Base-by-base conservation (phyloP, 2,113 vertebrate species). In the Rhinichthys klamathensis region DNA sequence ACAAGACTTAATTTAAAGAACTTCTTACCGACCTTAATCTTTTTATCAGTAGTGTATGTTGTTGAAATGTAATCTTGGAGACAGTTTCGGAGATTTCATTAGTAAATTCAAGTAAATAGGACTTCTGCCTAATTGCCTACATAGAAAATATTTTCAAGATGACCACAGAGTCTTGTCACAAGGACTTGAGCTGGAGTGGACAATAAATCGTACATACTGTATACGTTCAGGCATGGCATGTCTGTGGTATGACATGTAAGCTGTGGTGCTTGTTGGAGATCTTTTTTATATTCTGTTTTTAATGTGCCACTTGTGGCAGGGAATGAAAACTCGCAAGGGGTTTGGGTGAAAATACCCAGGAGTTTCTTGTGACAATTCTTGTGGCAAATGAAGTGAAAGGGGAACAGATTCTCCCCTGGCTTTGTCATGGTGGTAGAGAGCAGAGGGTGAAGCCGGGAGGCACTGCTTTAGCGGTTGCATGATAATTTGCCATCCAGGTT, bases 341-440 rank as follows among this genome's bases (percentile, higher is more conserved):
- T 35, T 30, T 38, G 32, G 49, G 11, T 72, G 23, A 72, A 58
- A 35, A 82, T 27, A 58, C 80, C 80, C 23, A 82, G 5, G 49
- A 72, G 49, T 72, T 72, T 83, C 51, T 13, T 51, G 61, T 81
- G 38, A 81, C 51, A 69, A 21, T 51, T 23, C 27, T 51, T 67
- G 60, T 81, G 79, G 69, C 79, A 81, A 51, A 67, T 81, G n/a
- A 65, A 67, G 44, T 67, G 79, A 81, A 81, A 81, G 44, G 15
- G 56, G 77, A 63, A 80, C 77, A 51, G 44, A 23, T 81, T 81
- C 44, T 81, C 27, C 27, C 13, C 18, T 72, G 65, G 81, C 49
- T 73, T 70, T 58, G 49, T 72, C 30, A 83, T 15, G 18, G 63
- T 21, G 27, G 32, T 23, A 25, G 15, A 67, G 44, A 81, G 11